A percentile compares a stretch with the other conserved stretches of the same genome.
These are phyloP conservation scores for Macquaria australasica DNA, from an alignment of 2,113 vertebrate genomes.

Conservation along the genomic window DNA sequence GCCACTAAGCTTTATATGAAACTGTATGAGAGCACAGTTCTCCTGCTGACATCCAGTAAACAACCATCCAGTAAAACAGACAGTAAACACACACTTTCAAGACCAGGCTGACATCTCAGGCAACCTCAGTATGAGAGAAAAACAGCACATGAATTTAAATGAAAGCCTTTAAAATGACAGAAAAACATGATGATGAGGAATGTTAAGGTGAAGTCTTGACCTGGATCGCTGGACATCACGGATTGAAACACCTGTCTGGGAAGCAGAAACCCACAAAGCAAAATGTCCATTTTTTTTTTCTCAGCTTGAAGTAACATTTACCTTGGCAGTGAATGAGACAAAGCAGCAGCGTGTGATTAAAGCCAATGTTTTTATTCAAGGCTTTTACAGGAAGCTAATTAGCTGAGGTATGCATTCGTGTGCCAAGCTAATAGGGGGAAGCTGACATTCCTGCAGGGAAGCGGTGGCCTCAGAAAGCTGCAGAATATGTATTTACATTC, in stretches of 20 bases:
- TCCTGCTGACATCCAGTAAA: constrained; percentile 69
- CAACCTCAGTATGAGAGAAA: constrained; percentile 54
- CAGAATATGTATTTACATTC: constrained; percentile 89
- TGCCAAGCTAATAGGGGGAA: constrained; percentile 88
- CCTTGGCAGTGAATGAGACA: constrained; percentile 93
- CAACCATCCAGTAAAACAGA: constrained; percentile 66
- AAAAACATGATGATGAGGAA: constrained; percentile 84
- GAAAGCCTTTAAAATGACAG: constrained; percentile 66
- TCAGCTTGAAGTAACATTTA: constrained; percentile 89
- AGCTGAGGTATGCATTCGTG: constrained; percentile 89
- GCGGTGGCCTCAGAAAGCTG: constrained; percentile 83
- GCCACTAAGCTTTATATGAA: constrained; percentile 25
- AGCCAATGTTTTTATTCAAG: constrained; percentile 90
- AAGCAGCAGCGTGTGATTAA: constrained; percentile 91
- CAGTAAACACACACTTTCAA: constrained; percentile 69
- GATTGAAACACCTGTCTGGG: constrained; percentile 81
- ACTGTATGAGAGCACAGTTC: constrained; percentile 42
- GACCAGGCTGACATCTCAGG: constrained; percentile 66
- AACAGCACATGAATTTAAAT: constrained; percentile 69
- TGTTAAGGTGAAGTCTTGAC: constrained; percentile 75
- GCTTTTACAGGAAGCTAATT: constrained; percentile 97
- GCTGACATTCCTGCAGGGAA: constrained; percentile 89
- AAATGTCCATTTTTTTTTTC: constrained; percentile 68
- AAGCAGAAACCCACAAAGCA: constrained; percentile 81
- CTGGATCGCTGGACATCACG: constrained; percentile 68